Evolutionary conservation across 1,140 invertebrate species (phyloP).

Genomic region (Oscheius sp.): DNA sequence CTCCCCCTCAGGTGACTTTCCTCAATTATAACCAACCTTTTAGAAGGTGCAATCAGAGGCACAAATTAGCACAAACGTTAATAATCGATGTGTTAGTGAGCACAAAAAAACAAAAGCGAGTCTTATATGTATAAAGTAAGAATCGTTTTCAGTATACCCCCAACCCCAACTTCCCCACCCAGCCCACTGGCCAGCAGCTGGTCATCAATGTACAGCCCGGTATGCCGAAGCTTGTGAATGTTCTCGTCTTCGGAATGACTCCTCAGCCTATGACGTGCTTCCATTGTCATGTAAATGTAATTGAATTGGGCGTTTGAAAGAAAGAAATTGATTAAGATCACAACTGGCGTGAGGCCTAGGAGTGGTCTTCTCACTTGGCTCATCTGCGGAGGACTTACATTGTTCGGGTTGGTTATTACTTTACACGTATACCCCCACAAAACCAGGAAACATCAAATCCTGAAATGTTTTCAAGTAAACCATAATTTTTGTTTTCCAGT

Average conservation of each 20-base stretch:
- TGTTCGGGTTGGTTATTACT: too few species aligned
- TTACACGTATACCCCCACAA: too few species aligned
- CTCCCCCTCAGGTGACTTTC: background rate
- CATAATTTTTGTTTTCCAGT: too few species aligned
- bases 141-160: background rate
- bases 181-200: background rate
- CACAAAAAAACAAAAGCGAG: too few species aligned
- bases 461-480: too few species aligned
- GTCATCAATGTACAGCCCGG: background rate
- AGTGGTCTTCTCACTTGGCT: background rate
- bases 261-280: background rate
- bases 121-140: too few species aligned
- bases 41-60: too few species aligned
- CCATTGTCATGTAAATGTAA: conserved; percentile 6
- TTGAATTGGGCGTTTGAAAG: background rate
- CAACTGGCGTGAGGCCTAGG: background rate
- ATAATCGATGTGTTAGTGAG: too few species aligned
- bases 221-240: background rate
- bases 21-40: too few species aligned
- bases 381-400: background rate
- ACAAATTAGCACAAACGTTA: too few species aligned
- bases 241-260: background rate
- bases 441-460: too few species aligned
- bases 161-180: too few species aligned
- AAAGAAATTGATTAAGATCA: background rate